These are phyloP conservation scores for Anomalospiza imberbis DNA, from an alignment of 2,797 vertebrate genomes.

Conservation along the genomic window DNA sequence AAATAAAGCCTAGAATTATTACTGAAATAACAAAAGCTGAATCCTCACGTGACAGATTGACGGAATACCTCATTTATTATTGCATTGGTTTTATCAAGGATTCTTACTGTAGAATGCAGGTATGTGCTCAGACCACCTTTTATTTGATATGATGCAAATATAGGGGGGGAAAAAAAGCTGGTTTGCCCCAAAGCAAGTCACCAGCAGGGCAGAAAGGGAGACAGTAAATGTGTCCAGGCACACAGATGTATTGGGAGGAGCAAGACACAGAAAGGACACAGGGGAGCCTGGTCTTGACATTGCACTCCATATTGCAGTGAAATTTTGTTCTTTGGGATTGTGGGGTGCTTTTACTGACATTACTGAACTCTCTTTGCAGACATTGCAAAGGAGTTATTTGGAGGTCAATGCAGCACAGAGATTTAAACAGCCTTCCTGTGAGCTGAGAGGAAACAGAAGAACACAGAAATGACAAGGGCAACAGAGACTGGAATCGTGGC, in stretches of 20 bases:
- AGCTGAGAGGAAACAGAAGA: background rate
- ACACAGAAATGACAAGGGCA: background rate
- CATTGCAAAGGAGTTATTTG: background rate
- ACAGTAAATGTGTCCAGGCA: background rate
- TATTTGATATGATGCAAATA: background rate
- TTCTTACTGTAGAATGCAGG: background rate
- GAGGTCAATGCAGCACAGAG: background rate
- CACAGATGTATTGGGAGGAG: background rate
- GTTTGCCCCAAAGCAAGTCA: background rate
- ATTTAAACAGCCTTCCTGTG: background rate
- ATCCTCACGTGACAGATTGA: background rate
- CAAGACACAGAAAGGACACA: background rate
- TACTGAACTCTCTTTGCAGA: background rate
- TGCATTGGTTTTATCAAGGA: background rate
- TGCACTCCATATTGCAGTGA: background rate
- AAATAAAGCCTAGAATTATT: background rate
- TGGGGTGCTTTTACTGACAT: background rate
- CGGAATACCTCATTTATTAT: background rate
- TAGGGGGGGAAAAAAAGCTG: fast-evolving
- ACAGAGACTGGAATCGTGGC: background rate
- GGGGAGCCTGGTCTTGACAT: background rate
- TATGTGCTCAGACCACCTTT: background rate
- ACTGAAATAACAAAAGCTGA: background rate
- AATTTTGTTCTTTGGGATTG: background rate
- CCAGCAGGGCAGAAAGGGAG: background rate